Conservation (phyloP, 2,113 vertebrate species). For the Syngnathoides biaculeatus region DNA sequence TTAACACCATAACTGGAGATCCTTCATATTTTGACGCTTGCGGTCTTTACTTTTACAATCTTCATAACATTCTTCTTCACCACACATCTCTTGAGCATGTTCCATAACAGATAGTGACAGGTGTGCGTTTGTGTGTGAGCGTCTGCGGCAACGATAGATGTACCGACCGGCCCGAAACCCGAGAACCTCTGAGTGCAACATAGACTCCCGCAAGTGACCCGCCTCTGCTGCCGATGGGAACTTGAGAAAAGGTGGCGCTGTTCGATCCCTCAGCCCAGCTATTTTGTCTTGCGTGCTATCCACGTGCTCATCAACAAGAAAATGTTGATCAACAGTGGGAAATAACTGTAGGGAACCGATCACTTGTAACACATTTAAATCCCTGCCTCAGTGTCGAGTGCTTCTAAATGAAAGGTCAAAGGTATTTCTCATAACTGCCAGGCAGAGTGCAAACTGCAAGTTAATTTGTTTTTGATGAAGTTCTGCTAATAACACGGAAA, state of each 20-base stretch:
- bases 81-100: conserved; percentile 1
- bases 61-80: neutral
- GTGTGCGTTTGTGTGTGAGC: conserved; percentile 31
- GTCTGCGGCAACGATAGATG: conserved; percentile 45
- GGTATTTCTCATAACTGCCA: no score
- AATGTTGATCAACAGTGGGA: no score
- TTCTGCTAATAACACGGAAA: no score
- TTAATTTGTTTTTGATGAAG: no score
- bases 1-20: neutral
- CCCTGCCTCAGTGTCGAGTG: no score
- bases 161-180: conserved; percentile 62
- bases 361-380: no score
- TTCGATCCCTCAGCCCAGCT: conserved; percentile 61
- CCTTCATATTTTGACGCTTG: neutral
- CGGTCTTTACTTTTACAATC: neutral
- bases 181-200: conserved; percentile 73
- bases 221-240: conserved; percentile 68
- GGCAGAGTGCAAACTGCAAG: no score
- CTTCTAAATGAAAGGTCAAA: no score
- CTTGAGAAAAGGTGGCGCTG: conserved; percentile 76
- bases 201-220: conserved; percentile 61
- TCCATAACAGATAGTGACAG: conserved; percentile 52
- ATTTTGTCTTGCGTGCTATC: conserved; percentile 63
- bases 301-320: conserved; percentile 45
- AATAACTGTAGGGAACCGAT: no score